phyloP scores from a whole-genome alignment of 53 echinoderm and acorn worm species.

The Holothuria scabra region DNA sequence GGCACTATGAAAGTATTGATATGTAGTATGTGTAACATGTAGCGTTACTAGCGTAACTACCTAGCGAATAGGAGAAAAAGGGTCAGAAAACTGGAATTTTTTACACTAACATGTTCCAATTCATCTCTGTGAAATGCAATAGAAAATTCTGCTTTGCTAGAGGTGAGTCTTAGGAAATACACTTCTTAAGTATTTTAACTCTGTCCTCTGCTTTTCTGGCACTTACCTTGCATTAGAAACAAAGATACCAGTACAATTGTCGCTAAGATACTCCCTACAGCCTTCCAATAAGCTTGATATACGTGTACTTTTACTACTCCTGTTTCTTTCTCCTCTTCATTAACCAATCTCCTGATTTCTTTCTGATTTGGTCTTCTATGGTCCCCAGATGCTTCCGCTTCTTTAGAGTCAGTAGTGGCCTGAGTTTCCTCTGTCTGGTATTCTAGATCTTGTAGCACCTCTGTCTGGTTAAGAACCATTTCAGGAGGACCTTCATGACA shows the following conservation, averaged over 20 bases:
- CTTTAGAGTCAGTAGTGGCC: slow-evolving; percentile 6
- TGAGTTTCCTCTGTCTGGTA: slow-evolving; percentile 22
- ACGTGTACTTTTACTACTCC: slow-evolving; percentile 90
- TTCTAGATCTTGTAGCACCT: slow-evolving; percentile 54
- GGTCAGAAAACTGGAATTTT: no score
- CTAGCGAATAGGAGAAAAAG: no score
- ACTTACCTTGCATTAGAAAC: slow-evolving; percentile 94
- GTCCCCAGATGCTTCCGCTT: neutral
- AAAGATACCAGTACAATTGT: slow-evolving; percentile 73
- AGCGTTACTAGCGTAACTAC: no score
- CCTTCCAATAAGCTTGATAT: slow-evolving; percentile 88
- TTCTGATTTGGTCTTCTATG: neutral
- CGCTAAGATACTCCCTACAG: slow-evolving; percentile 79
- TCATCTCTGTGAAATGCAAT: no score
- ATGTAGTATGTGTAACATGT: no score
- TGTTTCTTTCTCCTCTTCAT: slow-evolving; percentile 89
- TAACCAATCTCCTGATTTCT: slow-evolving; percentile 67
- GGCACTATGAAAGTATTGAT: no score
- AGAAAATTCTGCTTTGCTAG: no score
- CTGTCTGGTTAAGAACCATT: slow-evolving; percentile 46
- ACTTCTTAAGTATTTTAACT: no score
- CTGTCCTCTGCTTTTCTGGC: no score
- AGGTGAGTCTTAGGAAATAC: no score
- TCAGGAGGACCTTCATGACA: slow-evolving; percentile 54
- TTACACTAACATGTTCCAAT: no score